These are phyloP conservation scores for Leptinotarsa haldemani DNA, from an alignment of 2,888 invertebrate genomes.

Conservation along the genomic window DNA sequence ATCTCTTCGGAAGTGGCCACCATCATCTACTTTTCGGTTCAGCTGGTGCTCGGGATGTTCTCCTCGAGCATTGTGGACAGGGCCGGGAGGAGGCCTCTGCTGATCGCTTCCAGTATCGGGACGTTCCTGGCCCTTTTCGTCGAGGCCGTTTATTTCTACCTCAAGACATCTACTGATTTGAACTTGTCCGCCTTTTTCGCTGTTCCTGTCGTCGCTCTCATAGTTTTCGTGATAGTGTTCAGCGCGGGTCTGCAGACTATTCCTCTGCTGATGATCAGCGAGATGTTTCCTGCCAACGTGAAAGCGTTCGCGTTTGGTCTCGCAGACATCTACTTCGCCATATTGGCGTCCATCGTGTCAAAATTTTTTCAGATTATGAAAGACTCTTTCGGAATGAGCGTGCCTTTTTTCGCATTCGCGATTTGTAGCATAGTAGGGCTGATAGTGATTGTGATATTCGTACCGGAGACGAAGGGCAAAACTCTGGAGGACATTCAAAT, in stretches of 20 bases:
- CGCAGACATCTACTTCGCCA: constrained; percentile 68
- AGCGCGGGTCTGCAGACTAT: constrained; percentile 69
- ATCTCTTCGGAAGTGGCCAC: constrained; percentile 63
- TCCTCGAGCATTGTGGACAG: constrained; percentile 72
- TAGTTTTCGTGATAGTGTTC: constrained; percentile 67
- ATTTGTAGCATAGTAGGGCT: constrained; percentile 72
- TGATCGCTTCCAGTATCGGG: constrained; percentile 68
- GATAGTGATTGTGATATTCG: constrained; percentile 71
- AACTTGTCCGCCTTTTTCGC: constrained; percentile 61
- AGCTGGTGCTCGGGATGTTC: constrained; percentile 69
- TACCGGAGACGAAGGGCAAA: constrained; percentile 81
- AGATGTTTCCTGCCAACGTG: constrained; percentile 70
- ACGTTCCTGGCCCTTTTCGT: constrained; percentile 64
- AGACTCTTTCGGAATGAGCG: constrained; percentile 72
- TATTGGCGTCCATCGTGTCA: constrained; percentile 66
- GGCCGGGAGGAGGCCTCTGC: constrained; percentile 68
- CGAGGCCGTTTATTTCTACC: constrained; percentile 66
- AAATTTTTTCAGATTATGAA: constrained; percentile 68
- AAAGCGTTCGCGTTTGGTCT: constrained; percentile 72
- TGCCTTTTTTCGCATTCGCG: constrained; percentile 76
- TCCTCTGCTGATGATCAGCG: constrained; percentile 68
- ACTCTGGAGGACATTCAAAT: constrained; percentile 78
- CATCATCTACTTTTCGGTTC: constrained; percentile 66
- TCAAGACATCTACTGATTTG: constrained; percentile 61
- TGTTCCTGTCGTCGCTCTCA: constrained; percentile 66